These are phyloP conservation scores for Sericinus montela DNA, from an alignment of 2,888 invertebrate genomes.

Conservation along the genomic window DNA sequence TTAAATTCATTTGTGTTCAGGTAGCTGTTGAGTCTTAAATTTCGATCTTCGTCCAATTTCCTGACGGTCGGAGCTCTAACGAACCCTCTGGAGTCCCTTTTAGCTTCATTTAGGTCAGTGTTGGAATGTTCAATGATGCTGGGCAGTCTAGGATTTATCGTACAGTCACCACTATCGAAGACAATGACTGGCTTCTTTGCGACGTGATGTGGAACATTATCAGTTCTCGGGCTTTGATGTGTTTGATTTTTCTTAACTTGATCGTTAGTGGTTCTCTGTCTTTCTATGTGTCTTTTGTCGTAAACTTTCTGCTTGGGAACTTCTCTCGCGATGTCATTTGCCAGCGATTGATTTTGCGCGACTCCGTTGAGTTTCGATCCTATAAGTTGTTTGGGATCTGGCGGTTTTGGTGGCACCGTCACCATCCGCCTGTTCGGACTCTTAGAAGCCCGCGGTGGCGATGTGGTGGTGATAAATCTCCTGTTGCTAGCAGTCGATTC, in stretches of 20 bases:
- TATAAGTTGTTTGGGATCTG: slow-evolving; percentile 8
- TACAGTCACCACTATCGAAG: slow-evolving; percentile 56
- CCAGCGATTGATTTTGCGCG: neutral
- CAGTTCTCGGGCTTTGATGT: slow-evolving; percentile 21
- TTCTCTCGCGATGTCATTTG: neutral
- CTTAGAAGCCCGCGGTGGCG: slow-evolving; percentile 25
- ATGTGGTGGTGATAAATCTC: slow-evolving; percentile 21
- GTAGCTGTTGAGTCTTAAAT: slow-evolving; percentile 41
- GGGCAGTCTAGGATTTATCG: slow-evolving; percentile 48
- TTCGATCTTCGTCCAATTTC: slow-evolving; percentile 28
- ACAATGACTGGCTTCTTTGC: slow-evolving; percentile 28
- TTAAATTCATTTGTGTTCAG: slow-evolving; percentile 40
- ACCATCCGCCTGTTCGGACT: slow-evolving; percentile 23
- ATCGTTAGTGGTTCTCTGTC: slow-evolving; percentile 6
- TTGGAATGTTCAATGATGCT: slow-evolving; percentile 67
- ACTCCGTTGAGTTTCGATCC: slow-evolving; percentile 16
- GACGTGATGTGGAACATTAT: neutral
- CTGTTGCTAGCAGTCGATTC: slow-evolving; percentile 26
- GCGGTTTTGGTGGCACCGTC: slow-evolving; percentile 5
- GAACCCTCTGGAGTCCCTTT: slow-evolving; percentile 31
- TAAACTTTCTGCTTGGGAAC: neutral
- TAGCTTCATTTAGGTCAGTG: slow-evolving; percentile 31
- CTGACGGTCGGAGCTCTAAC: slow-evolving; percentile 32
- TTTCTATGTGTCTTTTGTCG: slow-evolving; percentile 2
- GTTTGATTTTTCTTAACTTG: slow-evolving; percentile 5